Evolutionary conservation across 2,888 invertebrate species (phyloP).

Genomic region (Drosophila quinaria): DNA sequence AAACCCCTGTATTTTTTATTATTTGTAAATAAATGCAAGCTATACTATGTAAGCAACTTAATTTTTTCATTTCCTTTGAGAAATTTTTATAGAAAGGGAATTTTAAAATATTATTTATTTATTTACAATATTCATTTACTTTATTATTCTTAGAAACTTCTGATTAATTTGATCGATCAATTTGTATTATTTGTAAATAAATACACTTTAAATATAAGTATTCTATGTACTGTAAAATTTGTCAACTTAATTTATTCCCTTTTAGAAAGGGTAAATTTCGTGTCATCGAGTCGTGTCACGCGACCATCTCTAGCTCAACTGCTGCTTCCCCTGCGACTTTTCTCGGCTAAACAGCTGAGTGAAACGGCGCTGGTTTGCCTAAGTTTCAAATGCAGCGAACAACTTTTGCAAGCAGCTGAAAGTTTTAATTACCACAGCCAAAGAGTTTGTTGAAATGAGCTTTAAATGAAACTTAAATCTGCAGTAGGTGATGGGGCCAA

Average conservation of each 20-base stretch:
- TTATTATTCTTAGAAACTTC: no score
- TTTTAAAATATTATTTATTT: no score
- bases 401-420: constrained; percentile 24
- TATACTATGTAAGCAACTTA: no score
- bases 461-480: constrained; percentile 23
- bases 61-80: no score
- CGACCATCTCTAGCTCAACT: not conserved
- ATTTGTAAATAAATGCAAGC: no score
- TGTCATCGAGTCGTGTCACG: not conserved
- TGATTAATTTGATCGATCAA: no score
- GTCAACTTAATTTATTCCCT: not conserved
- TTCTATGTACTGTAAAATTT: not conserved
- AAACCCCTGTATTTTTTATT: no score
- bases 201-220: no score
- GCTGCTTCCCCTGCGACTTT: not conserved
- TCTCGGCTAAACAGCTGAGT: constrained; percentile 13
- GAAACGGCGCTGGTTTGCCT: constrained; percentile 2
- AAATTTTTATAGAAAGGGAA: no score
- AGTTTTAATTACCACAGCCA: constrained; percentile 27
- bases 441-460: constrained; percentile 4
- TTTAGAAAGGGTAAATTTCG: not conserved
- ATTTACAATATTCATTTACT: no score
- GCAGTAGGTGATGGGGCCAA: not conserved
- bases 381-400: constrained; percentile 15
- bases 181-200: no score